A percentile compares a stretch with the other conserved stretches of the same genome.
These are phyloP conservation scores for Anser brachyrhynchus DNA, from an alignment of 2,113 vertebrate genomes.

Conservation along the genomic window DNA sequence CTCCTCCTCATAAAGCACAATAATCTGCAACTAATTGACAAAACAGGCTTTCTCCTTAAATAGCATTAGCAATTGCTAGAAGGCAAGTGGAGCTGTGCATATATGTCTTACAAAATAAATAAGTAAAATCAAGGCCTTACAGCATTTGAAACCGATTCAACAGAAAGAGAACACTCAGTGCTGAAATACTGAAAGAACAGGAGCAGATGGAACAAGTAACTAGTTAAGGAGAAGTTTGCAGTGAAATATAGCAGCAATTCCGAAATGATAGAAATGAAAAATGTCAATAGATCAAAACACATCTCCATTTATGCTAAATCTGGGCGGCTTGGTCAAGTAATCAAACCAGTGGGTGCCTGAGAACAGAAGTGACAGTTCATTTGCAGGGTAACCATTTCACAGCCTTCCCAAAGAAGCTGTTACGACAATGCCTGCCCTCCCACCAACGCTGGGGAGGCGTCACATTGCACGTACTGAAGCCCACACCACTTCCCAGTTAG, in stretches of 20 bases:
- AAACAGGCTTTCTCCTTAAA: not conserved
- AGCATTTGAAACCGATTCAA: not conserved
- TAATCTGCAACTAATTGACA: not conserved
- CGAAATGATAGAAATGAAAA: not conserved
- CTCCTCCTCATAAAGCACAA: not conserved
- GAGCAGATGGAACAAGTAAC: conserved; percentile 7
- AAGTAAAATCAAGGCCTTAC: not conserved
- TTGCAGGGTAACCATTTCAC: not conserved
- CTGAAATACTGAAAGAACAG: not conserved
- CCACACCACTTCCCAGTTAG: not conserved
- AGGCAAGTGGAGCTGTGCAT: not conserved
- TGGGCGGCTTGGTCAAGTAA: not conserved
- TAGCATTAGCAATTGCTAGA: not conserved
- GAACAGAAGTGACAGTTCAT: not conserved
- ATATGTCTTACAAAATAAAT: not conserved
- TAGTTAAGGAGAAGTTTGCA: not conserved
- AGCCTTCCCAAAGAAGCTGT: not conserved
- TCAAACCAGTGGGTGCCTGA: not conserved
- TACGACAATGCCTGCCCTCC: not conserved
- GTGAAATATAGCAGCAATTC: not conserved
- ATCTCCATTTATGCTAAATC: not conserved
- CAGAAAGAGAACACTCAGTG: not conserved
- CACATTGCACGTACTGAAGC: not conserved
- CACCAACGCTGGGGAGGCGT: rapidly evolving
- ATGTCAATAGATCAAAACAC: not conserved